Conservation (phyloP, 1,140 invertebrate genomes). For the Lasioglossum baleicum region DNA sequence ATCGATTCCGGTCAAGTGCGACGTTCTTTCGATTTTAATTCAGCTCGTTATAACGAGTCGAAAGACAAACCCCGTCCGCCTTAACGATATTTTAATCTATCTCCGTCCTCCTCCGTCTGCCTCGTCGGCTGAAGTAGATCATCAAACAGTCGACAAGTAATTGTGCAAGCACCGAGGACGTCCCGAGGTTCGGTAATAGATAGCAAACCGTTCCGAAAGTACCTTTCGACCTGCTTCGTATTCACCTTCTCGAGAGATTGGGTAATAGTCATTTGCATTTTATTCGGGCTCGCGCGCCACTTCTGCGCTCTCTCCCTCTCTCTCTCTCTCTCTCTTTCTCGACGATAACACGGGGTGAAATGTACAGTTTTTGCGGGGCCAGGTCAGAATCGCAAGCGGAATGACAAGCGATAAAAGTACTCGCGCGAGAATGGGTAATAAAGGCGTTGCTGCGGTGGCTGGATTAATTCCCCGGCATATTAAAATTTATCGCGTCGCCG, state of each 20-base stretch:
- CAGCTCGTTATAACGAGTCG: constrained; percentile 20
- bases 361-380: constrained; percentile 9
- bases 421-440: constrained; percentile 11
- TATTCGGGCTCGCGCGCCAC: constrained; percentile 40
- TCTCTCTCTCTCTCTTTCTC: too few relatives aligned
- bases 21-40: constrained; percentile 34
- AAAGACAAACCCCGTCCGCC: constrained; percentile 41
- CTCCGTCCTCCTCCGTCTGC: constrained; percentile 12
- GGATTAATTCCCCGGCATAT: constrained; percentile 17
- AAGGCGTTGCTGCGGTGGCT: background rate
- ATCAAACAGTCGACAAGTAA: constrained; percentile 61
- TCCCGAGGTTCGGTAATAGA: constrained; percentile 51
- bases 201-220: constrained; percentile 53
- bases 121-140: constrained; percentile 49
- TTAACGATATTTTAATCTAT: constrained; percentile 58
- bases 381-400: constrained; percentile 12
- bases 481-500: constrained; percentile 20
- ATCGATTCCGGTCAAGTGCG: background rate
- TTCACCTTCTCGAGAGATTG: constrained; percentile 50
- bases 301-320: background rate
- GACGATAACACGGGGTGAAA: background rate
- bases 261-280: constrained; percentile 61
- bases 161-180: constrained; percentile 56
- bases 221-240: constrained; percentile 46
- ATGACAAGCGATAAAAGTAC: constrained; percentile 26